Conservation (phyloP, 2,797 vertebrate genomes). For the Malacoctenus gilli region DNA sequence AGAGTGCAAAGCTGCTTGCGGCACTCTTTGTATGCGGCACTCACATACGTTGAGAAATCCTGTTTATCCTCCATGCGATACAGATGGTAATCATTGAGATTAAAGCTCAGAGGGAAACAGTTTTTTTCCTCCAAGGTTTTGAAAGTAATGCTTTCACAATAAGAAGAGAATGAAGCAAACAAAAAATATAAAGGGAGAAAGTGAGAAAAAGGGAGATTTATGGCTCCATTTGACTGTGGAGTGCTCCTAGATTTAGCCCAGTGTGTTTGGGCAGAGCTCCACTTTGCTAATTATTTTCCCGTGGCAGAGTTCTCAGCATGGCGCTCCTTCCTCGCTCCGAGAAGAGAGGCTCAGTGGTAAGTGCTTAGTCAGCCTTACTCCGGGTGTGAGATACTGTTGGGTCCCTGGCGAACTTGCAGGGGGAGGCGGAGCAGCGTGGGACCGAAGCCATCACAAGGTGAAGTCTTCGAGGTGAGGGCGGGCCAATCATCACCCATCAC, state of each 20-base stretch:
- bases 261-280: constrained; percentile 72
- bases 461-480: constrained; percentile 44
- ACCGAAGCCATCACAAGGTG: constrained; percentile 47
- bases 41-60: no score
- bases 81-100: background rate
- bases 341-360: constrained; percentile 64
- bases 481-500: constrained; percentile 46
- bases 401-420: constrained; percentile 61
- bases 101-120: constrained; percentile 3
- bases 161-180: constrained; percentile 5
- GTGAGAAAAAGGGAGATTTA: constrained; percentile 34
- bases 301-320: constrained; percentile 76
- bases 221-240: constrained; percentile 64
- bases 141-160: constrained; percentile 3
- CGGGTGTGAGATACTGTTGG: constrained; percentile 64
- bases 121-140: constrained; percentile 1
- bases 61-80: constrained; percentile 1
- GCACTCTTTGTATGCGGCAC: no score
- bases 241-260: constrained; percentile 69
- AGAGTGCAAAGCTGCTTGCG: background rate
- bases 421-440: constrained; percentile 47
- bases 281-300: constrained; percentile 81
- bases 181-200: constrained; percentile 4
- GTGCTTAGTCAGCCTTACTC: constrained; percentile 73
- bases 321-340: constrained; percentile 62